phyloP scores from a whole-genome alignment of 2,888 invertebrate species.

The Chrysolina oricalcia region DNA sequence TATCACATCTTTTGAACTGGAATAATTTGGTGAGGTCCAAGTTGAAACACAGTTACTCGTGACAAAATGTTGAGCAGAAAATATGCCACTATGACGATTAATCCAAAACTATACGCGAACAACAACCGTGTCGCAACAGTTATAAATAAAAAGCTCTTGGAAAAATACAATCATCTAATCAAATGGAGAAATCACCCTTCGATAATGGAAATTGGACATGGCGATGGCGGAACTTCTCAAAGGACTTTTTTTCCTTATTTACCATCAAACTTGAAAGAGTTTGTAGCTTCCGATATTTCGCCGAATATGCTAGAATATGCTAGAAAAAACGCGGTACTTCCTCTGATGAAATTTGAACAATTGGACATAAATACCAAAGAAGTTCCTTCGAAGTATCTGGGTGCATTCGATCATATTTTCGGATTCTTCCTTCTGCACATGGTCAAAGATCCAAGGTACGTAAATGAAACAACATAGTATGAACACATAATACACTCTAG shows the following conservation, averaged over 20 bases:
- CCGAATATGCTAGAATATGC: slow-evolving; percentile 12
- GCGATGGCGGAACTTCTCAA: slow-evolving; percentile 8
- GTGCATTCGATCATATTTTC: slow-evolving; percentile 21
- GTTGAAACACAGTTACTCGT: too few relatives aligned
- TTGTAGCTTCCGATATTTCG: slow-evolving; percentile 9
- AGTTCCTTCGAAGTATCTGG: background rate
- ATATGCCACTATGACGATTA: background rate
- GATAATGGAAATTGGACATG: too few relatives aligned
- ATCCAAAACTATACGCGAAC: background rate
- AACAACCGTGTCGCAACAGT: background rate
- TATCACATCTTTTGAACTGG: too few relatives aligned
- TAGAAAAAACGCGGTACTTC: background rate
- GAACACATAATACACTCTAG: too few relatives aligned
- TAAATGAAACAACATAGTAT: too few relatives aligned
- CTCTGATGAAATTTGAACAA: background rate
- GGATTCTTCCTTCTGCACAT: slow-evolving; percentile 12
- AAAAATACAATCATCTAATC: slow-evolving; percentile 25
- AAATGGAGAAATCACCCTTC: too few relatives aligned
- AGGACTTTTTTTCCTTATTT: background rate
- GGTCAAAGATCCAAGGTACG: slow-evolving; percentile 13
- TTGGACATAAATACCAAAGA: background rate
- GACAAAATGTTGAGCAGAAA: too few relatives aligned
- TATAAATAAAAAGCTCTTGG: background rate
- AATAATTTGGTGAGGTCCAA: too few relatives aligned
- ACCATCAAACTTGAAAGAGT: slow-evolving; percentile 12